These are phyloP conservation scores for Amblyopsis rosae DNA, from an alignment of 2,113 vertebrate genomes.

Conservation along the genomic window DNA sequence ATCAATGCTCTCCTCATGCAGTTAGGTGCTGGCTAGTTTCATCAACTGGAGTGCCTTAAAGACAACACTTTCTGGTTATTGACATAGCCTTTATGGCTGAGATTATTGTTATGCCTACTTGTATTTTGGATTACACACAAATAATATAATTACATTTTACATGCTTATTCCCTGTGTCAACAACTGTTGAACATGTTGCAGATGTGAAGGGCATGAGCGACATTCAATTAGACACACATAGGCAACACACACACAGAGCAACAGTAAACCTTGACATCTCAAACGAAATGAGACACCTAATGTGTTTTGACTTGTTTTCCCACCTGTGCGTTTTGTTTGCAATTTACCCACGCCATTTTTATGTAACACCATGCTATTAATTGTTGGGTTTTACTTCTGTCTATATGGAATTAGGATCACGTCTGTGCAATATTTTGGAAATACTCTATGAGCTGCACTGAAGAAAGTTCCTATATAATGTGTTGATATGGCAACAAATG, in stretches of 20 bases:
- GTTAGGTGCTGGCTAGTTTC: neutral
- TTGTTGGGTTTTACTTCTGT: slow-evolving; percentile 43
- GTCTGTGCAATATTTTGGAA: slow-evolving; percentile 2
- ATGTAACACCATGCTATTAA: slow-evolving; percentile 46
- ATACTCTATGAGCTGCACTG: slow-evolving; percentile 24
- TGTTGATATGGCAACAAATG: slow-evolving; percentile 3
- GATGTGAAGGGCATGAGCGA: slow-evolving; percentile 43
- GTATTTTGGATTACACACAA: no score
- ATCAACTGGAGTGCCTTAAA: neutral
- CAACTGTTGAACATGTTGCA: slow-evolving; percentile 51
- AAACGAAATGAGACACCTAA: slow-evolving; percentile 45
- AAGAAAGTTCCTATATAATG: slow-evolving; percentile 23
- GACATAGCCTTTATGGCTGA: no score
- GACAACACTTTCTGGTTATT: no score
- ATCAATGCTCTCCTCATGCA: neutral
- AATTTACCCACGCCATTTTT: slow-evolving; percentile 44
- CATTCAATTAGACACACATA: slow-evolving; percentile 14
- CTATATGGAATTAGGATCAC: slow-evolving; percentile 41
- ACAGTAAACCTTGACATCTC: slow-evolving; percentile 19
- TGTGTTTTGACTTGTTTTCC: slow-evolving; percentile 56
- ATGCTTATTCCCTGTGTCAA: slow-evolving; percentile 42
- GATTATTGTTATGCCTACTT: neutral
- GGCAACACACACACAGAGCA: slow-evolving; percentile 14
- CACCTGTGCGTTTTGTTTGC: slow-evolving; percentile 59
- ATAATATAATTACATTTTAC: slow-evolving; percentile 31